Evolutionary conservation across 1,140 invertebrate species (phyloP), one percentile per base, ranked within the genome.

Genomic region (Ostrea denselamellosa): DNA sequence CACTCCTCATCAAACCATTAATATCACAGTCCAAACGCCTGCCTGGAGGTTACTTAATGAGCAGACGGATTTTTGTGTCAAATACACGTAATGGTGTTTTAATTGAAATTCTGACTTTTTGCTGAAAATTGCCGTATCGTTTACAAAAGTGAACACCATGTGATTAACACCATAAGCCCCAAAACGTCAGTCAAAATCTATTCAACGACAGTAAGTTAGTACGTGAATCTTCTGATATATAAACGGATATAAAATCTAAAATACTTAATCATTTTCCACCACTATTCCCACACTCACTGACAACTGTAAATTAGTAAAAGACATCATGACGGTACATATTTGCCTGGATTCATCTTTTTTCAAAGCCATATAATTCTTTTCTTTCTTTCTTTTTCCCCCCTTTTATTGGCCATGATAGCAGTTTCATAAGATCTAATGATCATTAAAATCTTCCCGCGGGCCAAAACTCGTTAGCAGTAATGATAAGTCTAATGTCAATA

Each of bases 31-130:
- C 14, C 56, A 17, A n/a, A n/a, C 56, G 56, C 56, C 17, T 62
- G 56, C 56, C 56, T 62, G 17, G 19, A n/a, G 9, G 12, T 14
- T 77, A 77, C 14, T 22, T 22, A 22, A 77, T 34, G 68, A 77
- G 28, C 28, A 14, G 28, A 28, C 25, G 22, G 14, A 77, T 77
- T 10, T 77, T 7, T 8, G 12, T 77, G 68, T 34, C 22, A 22
- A 77, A 77, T 10, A 34, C 14, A 77, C 68, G 68, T 77, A 77
- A 77, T 77, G 68, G 28, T 77, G 28, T 34, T 77, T 77, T 77
- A 77, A 77, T 77, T 25, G 68, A 77, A 77, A 77, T 77, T 44
- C 68, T 77, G 68, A 77, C 22, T 77, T 77, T 77, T 77, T 77
- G 22, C 68, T 77, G 68, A 77, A 77, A 7, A 44, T 34, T 77